phyloP scores from a whole-genome alignment of 1,140 invertebrate species.

The Euglossa dilemma region DNA sequence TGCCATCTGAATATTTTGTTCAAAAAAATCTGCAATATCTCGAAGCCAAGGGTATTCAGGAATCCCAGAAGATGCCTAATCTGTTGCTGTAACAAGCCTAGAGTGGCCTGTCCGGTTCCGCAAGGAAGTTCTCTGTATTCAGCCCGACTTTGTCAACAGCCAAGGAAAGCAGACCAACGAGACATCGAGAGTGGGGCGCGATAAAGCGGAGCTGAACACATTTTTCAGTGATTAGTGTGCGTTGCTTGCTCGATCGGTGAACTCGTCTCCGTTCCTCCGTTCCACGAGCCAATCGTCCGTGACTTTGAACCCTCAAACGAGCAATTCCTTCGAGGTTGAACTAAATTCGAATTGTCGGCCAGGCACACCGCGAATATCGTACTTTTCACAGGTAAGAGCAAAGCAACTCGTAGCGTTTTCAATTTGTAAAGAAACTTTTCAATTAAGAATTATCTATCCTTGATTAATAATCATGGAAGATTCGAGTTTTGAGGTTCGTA shows the following conservation, averaged over 20 bases:
- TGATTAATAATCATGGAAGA: too few species aligned
- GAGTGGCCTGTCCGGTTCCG: slow-evolving; percentile 11
- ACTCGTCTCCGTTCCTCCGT: not conserved
- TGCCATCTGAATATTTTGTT: too few species aligned
- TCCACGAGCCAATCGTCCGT: not conserved
- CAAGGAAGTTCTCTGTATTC: not conserved
- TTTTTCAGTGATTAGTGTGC: slow-evolving; percentile 62
- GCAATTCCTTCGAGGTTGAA: too few species aligned
- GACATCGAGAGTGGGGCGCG: slow-evolving; percentile 48
- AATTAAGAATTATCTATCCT: too few species aligned
- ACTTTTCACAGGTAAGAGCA: not conserved
- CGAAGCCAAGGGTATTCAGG: too few species aligned
- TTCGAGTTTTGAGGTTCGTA: too few species aligned
- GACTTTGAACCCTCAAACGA: slow-evolving; percentile 17
- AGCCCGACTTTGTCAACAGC: slow-evolving; percentile 6
- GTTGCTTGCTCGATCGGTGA: slow-evolving; percentile 43
- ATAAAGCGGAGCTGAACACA: slow-evolving; percentile 35
- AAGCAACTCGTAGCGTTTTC: not conserved
- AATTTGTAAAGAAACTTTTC: not conserved
- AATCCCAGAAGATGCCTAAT: too few species aligned
- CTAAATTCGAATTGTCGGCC: not conserved
- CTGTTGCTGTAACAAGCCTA: too few species aligned
- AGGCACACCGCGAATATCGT: too few species aligned
- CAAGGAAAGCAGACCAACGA: slow-evolving; percentile 13
- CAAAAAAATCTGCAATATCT: too few species aligned